Evolutionary conservation across 2,113 vertebrate genomes (phyloP), one percentile per base, ranked within the genome.

Genomic region (Pantherophis guttatus): DNA sequence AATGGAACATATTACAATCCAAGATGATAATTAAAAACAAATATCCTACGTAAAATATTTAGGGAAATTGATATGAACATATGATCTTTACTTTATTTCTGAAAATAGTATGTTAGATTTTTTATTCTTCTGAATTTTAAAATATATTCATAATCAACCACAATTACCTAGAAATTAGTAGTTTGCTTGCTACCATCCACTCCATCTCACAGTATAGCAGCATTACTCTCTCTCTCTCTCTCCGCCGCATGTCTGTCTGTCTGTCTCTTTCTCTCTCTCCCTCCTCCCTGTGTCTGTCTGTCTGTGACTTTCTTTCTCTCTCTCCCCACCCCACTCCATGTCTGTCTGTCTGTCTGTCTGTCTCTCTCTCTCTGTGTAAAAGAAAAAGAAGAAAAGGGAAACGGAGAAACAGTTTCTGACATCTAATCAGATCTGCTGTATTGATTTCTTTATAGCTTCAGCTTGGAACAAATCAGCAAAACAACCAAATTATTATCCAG

Each of bases 391-490:
- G 91, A 48, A 93, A 92, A 94, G 29, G 93, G 87, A 95, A 97
- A 91, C 94, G 92, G 90, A 96, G 91, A 94, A 97, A 96, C 95
- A 95, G 94, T 81, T 95, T 96, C 94, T 96, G 95, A 96, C 96
- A 97, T 96, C 96, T 96, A 95, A 97, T 97, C 96, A 97, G 95
- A 96, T 96, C 93, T 59, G 91, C 94, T 5, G 94, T 95, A 97
- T 97, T 94, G 97, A 97, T 97, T 97, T 93, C 48, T 62, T 33
- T 53, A 93, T 94, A 94, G 90, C 93, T 95, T 94, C 26, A 94
- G 91, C 95, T 97, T 70, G 88, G 94, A 96, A 95, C 93, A 90
- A 96, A 96, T 92, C 93, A 92, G 92, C 94, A 94, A 9, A 96
- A 57, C 94, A 62, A 94, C 53, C 94, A 13, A 93, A 91, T 93